A percentile compares a stretch with the other conserved stretches of the same genome.
phyloP scores from a whole-genome alignment of 2,113 vertebrate species.

The Paedocypris sp. region DNA sequence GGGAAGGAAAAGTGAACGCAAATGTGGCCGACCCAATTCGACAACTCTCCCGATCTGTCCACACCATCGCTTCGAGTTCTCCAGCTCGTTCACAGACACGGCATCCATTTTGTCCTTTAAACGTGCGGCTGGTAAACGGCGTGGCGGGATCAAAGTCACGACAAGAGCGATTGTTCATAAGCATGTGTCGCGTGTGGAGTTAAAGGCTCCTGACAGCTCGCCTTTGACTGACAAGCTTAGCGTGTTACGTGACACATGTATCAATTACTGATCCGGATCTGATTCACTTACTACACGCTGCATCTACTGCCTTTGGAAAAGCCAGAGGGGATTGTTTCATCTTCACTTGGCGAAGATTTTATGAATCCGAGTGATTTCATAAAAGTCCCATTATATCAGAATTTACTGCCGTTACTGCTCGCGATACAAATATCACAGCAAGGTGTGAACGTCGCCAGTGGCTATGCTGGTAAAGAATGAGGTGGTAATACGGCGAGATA shows the following conservation, averaged over 20 bases:
- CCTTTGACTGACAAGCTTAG: conserved; percentile 24
- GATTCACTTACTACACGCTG: conserved; percentile 27
- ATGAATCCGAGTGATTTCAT: conserved; percentile 49
- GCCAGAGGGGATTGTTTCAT: conserved; percentile 34
- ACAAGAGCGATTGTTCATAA: background rate
- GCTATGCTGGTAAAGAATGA: conserved; percentile 45
- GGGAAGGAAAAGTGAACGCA: too few species aligned
- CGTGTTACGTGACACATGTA: conserved; percentile 7
- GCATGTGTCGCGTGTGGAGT: background rate
- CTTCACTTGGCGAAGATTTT: conserved; percentile 38
- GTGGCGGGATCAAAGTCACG: background rate
- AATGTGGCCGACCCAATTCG: too few species aligned
- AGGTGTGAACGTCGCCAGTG: conserved; percentile 46
- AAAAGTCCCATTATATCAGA: conserved; percentile 48
- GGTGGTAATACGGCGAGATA: conserved; percentile 34
- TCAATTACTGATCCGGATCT: conserved; percentile 28
- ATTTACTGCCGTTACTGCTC: conserved; percentile 47
- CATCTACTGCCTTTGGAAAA: conserved; percentile 23
- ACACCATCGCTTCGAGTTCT: too few species aligned
- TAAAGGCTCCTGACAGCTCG: conserved; percentile 11
- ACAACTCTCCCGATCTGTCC: too few species aligned
- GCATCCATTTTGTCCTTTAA: background rate
- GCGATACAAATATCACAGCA: conserved; percentile 45
- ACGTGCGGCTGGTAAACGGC: conserved; percentile 7
- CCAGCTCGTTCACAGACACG: background rate